These are phyloP conservation scores for Oryzias celebensis DNA, from an alignment of 2,113 vertebrate genomes.

Conservation along the genomic window DNA sequence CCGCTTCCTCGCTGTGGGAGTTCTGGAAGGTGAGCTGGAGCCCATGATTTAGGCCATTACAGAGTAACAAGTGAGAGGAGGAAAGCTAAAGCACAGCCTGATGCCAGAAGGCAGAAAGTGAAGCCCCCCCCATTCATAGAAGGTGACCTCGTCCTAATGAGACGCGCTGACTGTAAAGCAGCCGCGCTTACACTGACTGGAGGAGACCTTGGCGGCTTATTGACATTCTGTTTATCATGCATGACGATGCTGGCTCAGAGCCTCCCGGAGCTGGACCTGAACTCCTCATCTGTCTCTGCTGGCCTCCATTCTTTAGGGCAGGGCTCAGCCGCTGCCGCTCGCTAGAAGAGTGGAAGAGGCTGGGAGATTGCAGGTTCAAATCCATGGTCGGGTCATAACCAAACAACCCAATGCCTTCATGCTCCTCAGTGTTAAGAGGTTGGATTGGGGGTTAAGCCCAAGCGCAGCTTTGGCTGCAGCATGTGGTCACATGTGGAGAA, in stretches of 20 bases:
- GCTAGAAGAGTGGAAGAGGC: too few relatives aligned
- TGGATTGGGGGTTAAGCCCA: too few relatives aligned
- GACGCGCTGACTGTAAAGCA: constrained; percentile 61
- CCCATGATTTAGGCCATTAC: constrained; percentile 35
- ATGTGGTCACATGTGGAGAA: too few relatives aligned
- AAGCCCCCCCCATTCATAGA: constrained; percentile 61
- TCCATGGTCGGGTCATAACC: too few relatives aligned
- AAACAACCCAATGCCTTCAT: too few relatives aligned
- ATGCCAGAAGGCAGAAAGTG: constrained; percentile 39
- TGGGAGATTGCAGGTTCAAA: too few relatives aligned
- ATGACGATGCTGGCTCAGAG: constrained; percentile 69
- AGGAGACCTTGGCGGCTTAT: constrained; percentile 69
- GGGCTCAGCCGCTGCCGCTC: too few relatives aligned
- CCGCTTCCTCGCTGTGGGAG: constrained; percentile 92
- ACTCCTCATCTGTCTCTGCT: constrained; percentile 66
- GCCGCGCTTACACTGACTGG: constrained; percentile 64
- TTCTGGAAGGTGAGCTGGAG: constrained; percentile 88
- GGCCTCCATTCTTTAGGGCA: constrained; percentile 1
- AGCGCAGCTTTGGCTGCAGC: too few relatives aligned
- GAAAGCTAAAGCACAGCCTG: constrained; percentile 22
- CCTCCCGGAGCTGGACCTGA: constrained; percentile 58
- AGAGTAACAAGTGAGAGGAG: constrained; percentile 4
- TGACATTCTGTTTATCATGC: constrained; percentile 75
- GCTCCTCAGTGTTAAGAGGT: too few relatives aligned
- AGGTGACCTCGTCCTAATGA: constrained; percentile 77